Base-by-base conservation (phyloP, 1,140 invertebrate species). In the Drosophila trapezifrons region DNA sequence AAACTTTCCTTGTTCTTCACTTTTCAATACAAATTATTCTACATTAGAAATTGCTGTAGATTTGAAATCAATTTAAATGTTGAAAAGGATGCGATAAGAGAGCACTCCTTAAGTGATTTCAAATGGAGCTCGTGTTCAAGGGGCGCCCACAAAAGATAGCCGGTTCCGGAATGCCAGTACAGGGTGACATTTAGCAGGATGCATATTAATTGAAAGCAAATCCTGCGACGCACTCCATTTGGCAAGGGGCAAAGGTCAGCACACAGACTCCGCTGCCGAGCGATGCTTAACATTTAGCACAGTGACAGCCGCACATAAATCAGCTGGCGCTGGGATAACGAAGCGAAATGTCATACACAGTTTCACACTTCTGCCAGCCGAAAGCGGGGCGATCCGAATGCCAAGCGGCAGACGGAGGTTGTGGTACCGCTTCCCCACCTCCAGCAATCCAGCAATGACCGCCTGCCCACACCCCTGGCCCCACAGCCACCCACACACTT, bases 291-390 rank as follows among this genome's bases (percentile, higher is more conserved):
- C 73, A 76, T 62, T 69, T 59, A 47, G 63, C 38, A 22, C 15
- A 56, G n/a, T 29, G 32, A 46, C 73, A 74, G 47, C 54, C 66
- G 56, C 64, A 76, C 79, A 86, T 72, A 87, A 86, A 87, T 83
- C 83, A 86, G 59, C 47, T 58, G 62, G 22, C 58, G 54, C 54
- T 80, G 78, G 67, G 75, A 70, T 76, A 75, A 43, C 74, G 54
- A 45, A 62, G 43, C 46, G 65, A 86, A 86, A 87, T 86, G 83
- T 87, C 84, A 86, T 64, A 56, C 76, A 52, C 76, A 79, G 64
- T 76, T 82, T 82, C 76, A 69, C 78, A 87, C 82, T 87, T 86
- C 25, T 52, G 22, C 43, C 51, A 79, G 18, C 47, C 56, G 49
- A 64, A 70, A 72, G 70, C 46, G 58, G 52, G 37, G 46, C 38